Evolutionary conservation across 2,797 vertebrate species (phyloP).

Genomic region (Gymnodraco acuticeps): DNA sequence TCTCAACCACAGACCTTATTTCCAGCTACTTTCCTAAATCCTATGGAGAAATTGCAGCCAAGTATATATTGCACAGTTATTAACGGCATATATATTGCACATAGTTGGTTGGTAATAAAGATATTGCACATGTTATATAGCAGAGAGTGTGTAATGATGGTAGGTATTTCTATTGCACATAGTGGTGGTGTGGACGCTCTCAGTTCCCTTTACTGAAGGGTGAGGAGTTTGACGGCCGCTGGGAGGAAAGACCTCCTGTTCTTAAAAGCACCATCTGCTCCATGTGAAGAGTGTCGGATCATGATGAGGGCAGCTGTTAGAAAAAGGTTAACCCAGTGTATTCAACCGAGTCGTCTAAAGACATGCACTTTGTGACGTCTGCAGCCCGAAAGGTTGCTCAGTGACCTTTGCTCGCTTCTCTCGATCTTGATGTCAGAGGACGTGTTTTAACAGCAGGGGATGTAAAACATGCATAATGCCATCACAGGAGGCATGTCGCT

Average conservation of each 20-base stretch:
- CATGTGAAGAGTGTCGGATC: neutral
- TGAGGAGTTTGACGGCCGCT: too few relatives aligned
- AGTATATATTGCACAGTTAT: too few relatives aligned
- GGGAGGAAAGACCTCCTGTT: neutral
- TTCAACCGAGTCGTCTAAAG: neutral
- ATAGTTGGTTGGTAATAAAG: too few relatives aligned
- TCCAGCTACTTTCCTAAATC: too few relatives aligned
- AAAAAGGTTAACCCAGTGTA: slow-evolving; percentile 29
- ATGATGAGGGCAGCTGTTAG: slow-evolving; percentile 3
- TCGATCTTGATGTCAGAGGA: neutral
- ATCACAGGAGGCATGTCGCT: neutral
- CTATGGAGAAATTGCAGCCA: too few relatives aligned
- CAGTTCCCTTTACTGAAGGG: too few relatives aligned
- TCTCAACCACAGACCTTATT: too few relatives aligned
- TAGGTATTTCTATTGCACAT: too few relatives aligned
- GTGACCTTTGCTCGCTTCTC: slow-evolving; percentile 30
- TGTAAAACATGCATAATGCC: neutral
- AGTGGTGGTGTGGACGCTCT: too few relatives aligned
- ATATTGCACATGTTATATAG: too few relatives aligned
- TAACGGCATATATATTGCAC: too few relatives aligned
- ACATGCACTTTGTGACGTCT: slow-evolving; percentile 7
- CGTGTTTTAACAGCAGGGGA: neutral
- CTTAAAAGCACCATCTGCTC: neutral
- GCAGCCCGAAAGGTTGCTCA: slow-evolving; percentile 16
- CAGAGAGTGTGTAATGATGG: too few relatives aligned